These are phyloP conservation scores for Hypercompe scribonia DNA, from an alignment of 2,888 invertebrate genomes.

Conservation along the genomic window DNA sequence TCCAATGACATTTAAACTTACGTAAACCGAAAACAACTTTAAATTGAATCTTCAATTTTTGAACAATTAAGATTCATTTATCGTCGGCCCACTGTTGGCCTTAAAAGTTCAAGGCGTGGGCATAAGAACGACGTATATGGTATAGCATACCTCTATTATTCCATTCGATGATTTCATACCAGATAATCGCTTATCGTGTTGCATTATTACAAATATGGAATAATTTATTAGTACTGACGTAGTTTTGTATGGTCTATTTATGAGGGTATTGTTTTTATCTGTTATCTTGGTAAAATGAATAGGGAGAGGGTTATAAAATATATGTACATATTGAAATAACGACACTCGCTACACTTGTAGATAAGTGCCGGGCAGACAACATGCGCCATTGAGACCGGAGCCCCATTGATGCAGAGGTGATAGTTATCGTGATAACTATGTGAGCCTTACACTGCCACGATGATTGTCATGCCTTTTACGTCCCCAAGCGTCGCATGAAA, in stretches of 20 bases:
- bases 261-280: background rate
- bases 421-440: no score
- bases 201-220: constrained; percentile 14
- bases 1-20: background rate
- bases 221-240: background rate
- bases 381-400: no score
- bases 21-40: constrained; percentile 46
- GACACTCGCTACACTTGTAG: no score
- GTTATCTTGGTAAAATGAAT: background rate
- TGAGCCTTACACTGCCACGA: no score
- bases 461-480: no score
- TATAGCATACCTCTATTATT: constrained; percentile 22
- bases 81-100: constrained; percentile 44
- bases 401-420: no score
- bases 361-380: no score
- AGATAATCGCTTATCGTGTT: constrained; percentile 23
- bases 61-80: constrained; percentile 46
- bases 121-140: constrained; percentile 38
- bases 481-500: no score
- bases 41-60: constrained; percentile 34
- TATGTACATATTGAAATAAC: background rate
- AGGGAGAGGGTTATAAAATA: background rate
- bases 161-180: constrained; percentile 28
- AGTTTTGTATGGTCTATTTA: background rate
- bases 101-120: constrained; percentile 34